Percentiles rank a stretch among this genome's conserved stretches.
phyloP scores from a whole-genome alignment of 2,797 vertebrate genomes.

The Sternarchorhynchus goeldii region DNA sequence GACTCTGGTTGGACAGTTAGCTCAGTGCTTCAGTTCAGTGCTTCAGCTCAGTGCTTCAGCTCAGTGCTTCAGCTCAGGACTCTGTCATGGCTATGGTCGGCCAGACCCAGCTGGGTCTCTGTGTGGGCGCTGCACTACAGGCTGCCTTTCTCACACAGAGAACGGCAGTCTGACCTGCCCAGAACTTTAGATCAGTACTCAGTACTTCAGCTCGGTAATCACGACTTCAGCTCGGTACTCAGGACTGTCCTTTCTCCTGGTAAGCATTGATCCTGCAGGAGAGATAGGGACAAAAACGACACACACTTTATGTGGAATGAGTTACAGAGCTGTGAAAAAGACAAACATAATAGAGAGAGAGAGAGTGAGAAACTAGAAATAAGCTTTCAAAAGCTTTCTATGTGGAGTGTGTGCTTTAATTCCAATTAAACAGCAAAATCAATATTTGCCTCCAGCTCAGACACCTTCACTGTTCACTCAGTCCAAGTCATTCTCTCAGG shows the following conservation, averaged over 20 bases:
- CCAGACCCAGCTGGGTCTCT: too few species aligned
- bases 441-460: constrained; percentile 9
- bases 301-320: background rate
- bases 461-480: background rate
- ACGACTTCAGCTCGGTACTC: background rate
- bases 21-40: constrained; percentile 15
- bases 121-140: too few species aligned
- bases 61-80: too few species aligned
- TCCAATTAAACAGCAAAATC: constrained; percentile 16
- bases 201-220: background rate
- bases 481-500: background rate
- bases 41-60: background rate
- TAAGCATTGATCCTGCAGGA: constrained; percentile 20
- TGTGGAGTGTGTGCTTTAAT: constrained; percentile 16
- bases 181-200: background rate
- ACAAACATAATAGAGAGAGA: background rate
- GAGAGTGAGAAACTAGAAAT: background rate
- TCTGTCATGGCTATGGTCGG: too few species aligned
- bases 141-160: too few species aligned
- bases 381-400: constrained; percentile 2
- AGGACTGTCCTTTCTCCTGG: constrained; percentile 1
- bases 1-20: background rate
- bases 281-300: background rate
- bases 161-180: too few species aligned
- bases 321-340: background rate